phyloP scores from a whole-genome alignment of 2,797 vertebrate species.

The Chaunax sp. region DNA sequence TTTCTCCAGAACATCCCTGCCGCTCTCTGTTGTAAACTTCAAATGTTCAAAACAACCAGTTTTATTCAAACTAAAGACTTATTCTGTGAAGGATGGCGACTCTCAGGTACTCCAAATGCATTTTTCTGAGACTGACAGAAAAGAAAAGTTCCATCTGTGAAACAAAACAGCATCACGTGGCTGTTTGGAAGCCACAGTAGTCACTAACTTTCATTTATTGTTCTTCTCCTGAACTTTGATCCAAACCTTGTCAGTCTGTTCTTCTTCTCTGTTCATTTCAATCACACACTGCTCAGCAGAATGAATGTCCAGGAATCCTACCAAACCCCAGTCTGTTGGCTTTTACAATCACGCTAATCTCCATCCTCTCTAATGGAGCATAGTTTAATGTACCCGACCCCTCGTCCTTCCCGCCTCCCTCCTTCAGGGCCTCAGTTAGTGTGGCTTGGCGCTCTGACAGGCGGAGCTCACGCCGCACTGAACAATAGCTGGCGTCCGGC shows the following conservation, averaged over 20 bases:
- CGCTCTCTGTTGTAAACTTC: neutral
- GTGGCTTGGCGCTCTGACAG: slow-evolving; percentile 37
- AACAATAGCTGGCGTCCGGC: slow-evolving; percentile 66
- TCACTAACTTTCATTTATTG: slow-evolving; percentile 1
- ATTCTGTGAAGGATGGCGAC: slow-evolving; percentile 20
- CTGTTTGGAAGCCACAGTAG: slow-evolving; percentile 19
- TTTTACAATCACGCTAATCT: neutral
- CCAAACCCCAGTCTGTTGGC: slow-evolving; percentile 48
- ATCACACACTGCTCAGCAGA: slow-evolving; percentile 30
- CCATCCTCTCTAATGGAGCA: slow-evolving; percentile 5
- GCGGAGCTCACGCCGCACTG: slow-evolving; percentile 38
- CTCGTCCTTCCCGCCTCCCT: slow-evolving; percentile 6
- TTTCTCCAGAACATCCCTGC: neutral
- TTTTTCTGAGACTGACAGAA: slow-evolving; percentile 10
- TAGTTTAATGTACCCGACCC: slow-evolving; percentile 1
- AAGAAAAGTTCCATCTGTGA: neutral
- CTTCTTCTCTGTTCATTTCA: slow-evolving; percentile 6
- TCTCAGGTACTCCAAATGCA: neutral
- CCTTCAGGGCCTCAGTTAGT: slow-evolving; percentile 36
- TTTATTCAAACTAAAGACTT: slow-evolving; percentile 14
- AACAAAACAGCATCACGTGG: slow-evolving; percentile 10
- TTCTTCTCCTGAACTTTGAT: slow-evolving; percentile 13
- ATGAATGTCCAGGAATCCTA: slow-evolving; percentile 45
- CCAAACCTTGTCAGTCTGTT: slow-evolving; percentile 19
- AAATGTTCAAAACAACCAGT: slow-evolving; percentile 9